phyloP scores from a whole-genome alignment of 2,797 vertebrate species.

The Gobio occitaniae region DNA sequence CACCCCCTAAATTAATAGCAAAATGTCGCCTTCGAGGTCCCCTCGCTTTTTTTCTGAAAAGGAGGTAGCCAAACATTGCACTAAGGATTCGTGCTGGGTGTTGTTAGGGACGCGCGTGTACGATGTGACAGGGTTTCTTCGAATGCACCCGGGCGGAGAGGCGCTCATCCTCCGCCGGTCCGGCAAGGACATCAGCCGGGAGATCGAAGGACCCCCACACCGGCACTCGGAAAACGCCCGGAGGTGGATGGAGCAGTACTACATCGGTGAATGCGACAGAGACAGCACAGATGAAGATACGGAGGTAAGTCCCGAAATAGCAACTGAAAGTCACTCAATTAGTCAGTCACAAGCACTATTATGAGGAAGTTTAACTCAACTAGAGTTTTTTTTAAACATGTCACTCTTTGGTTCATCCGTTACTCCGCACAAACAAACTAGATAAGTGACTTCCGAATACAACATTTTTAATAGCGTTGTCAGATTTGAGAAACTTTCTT shows the following conservation, averaged over 20 bases:
- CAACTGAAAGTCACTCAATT: background rate
- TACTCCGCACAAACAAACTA: background rate
- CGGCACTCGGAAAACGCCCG: constrained; percentile 92
- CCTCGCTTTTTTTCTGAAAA: constrained; percentile 74
- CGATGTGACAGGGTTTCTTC: constrained; percentile 90
- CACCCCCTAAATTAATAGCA: constrained; percentile 42
- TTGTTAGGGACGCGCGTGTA: constrained; percentile 86
- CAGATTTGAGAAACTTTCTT: background rate
- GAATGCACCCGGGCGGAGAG: constrained; percentile 92
- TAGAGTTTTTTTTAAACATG: background rate
- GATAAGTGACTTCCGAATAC: background rate
- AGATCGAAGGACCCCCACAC: constrained; percentile 93
- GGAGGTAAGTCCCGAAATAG: constrained; percentile 65
- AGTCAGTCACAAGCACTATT: background rate
- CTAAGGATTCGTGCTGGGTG: constrained; percentile 90
- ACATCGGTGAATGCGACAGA: constrained; percentile 86
- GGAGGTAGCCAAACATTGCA: constrained; percentile 85
- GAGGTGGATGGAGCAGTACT: constrained; percentile 97
- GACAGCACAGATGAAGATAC: constrained; percentile 60
- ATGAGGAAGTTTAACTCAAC: constrained; percentile 27
- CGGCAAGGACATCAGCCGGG: constrained; percentile 85
- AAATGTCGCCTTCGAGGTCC: constrained; percentile 76
- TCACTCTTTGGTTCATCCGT: background rate
- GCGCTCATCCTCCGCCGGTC: constrained; percentile 84
- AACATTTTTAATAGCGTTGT: background rate